A percentile compares a stretch with the other conserved stretches of the same genome.
Evolutionary conservation across 1,140 invertebrate species (phyloP).

Genomic region (Pseudobourletiella spinata): DNA sequence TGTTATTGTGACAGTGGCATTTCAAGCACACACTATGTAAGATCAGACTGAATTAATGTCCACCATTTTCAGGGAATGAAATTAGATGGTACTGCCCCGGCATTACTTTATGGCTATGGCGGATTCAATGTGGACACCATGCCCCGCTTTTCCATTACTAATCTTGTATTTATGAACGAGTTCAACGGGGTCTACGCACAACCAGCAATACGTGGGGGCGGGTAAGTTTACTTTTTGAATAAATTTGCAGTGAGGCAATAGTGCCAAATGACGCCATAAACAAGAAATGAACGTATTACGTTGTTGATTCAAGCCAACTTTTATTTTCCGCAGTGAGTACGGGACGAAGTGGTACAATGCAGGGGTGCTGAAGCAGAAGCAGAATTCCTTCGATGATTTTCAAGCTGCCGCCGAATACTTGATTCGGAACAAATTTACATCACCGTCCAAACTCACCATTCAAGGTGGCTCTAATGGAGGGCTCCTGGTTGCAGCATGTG

Average conservation of each 20-base stretch:
- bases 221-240: constrained; percentile 58
- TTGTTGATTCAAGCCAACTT: no score
- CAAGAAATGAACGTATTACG: not conserved
- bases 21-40: no score
- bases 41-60: no score
- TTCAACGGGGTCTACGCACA: constrained; percentile 79
- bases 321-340: constrained; percentile 73
- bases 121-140: constrained; percentile 88
- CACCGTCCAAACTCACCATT: constrained; percentile 64
- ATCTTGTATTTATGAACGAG: constrained; percentile 79
- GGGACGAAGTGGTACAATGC: constrained; percentile 79
- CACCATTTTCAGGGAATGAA: not conserved
- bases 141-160: constrained; percentile 69
- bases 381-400: constrained; percentile 97
- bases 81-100: constrained; percentile 60
- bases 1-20: no score
- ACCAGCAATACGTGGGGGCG: constrained; percentile 90
- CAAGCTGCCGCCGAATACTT: constrained; percentile 87
- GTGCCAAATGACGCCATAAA: no score
- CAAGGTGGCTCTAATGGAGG: constrained; percentile 96
- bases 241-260: no score
- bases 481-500: constrained; percentile 79
- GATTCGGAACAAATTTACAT: constrained; percentile 72
- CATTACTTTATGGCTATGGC: constrained; percentile 90
- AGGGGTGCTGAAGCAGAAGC: constrained; percentile 83